Evolutionary conservation across 2,797 vertebrate genomes (phyloP).

Genomic region (Silurus aristotelis): DNA sequence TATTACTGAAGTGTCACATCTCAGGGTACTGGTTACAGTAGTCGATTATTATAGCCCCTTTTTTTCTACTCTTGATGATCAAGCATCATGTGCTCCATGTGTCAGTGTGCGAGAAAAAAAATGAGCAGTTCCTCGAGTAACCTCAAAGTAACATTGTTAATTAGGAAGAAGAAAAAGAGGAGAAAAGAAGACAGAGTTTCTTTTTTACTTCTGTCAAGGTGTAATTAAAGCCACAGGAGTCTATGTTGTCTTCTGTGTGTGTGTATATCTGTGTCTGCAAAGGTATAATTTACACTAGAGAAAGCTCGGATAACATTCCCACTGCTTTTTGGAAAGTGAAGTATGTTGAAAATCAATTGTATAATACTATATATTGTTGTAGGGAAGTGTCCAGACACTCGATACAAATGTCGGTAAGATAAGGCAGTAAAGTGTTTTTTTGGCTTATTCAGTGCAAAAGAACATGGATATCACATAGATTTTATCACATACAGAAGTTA

Average conservation of each 20-base stretch:
- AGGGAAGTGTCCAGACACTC: not conserved
- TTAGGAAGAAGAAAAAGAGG: not conserved
- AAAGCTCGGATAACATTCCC: not conserved
- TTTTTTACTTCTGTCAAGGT: not conserved
- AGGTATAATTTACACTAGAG: not conserved
- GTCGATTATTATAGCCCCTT: not conserved
- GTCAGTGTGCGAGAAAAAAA: not conserved
- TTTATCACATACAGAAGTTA: not conserved
- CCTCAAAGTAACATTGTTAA: constrained; percentile 22
- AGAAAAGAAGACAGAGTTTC: not conserved
- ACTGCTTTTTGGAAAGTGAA: not conserved
- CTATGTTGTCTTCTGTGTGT: not conserved
- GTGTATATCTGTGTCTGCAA: not conserved
- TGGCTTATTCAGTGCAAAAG: not conserved
- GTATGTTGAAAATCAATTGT: not conserved
- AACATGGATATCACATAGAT: not conserved
- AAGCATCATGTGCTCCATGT: not conserved
- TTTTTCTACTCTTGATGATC: not conserved
- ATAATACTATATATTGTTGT: too few species aligned
- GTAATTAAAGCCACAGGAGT: not conserved
- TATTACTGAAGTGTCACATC: constrained; percentile 8
- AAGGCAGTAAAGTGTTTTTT: not conserved
- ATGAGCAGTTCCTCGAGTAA: not conserved
- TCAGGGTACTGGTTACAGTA: not conserved
- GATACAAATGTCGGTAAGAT: not conserved